Percentiles rank a stretch among this genome's conserved stretches.
phyloP scores from a whole-genome alignment of 2,797 vertebrate species.

The Catostomus latipinnis region DNA sequence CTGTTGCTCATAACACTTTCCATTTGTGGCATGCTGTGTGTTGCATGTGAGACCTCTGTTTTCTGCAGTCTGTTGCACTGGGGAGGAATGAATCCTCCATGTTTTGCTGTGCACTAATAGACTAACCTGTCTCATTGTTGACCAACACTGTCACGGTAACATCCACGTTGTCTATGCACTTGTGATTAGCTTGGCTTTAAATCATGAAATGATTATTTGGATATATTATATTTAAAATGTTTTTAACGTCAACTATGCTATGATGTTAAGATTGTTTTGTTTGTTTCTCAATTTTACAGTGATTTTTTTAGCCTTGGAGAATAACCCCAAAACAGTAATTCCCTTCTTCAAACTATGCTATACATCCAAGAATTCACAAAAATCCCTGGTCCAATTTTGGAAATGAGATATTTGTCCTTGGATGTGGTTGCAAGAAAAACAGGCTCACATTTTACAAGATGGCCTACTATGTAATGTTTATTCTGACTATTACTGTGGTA shows the following conservation, averaged over 20 bases:
- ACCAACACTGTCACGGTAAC: constrained; percentile 26
- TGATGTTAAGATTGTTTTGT: constrained; percentile 38
- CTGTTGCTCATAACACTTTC: constrained; percentile 18
- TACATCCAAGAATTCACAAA: constrained; percentile 45
- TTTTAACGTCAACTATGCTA: not conserved
- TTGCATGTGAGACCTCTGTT: constrained; percentile 26
- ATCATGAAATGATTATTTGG: not conserved
- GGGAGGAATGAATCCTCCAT: not conserved
- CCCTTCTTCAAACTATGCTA: constrained; percentile 6
- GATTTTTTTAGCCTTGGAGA: constrained; percentile 67
- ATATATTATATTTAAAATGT: not conserved
- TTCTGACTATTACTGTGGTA: constrained; percentile 25
- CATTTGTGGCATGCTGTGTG: constrained; percentile 25
- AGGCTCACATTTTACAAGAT: constrained; percentile 7
- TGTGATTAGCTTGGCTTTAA: constrained; percentile 1
- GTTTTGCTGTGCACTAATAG: constrained; percentile 29
- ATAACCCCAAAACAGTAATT: constrained; percentile 51
- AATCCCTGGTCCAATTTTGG: constrained; percentile 6
- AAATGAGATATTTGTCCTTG: constrained; percentile 22
- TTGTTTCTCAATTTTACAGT: constrained; percentile 71
- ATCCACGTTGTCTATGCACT: not conserved
- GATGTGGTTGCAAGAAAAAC: constrained; percentile 29
- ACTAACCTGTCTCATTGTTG: not conserved
- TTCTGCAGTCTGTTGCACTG: constrained; percentile 27
- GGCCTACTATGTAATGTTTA: constrained; percentile 5